phyloP scores from a whole-genome alignment of 2,888 invertebrate species.

The Caradrina kadenii region DNA sequence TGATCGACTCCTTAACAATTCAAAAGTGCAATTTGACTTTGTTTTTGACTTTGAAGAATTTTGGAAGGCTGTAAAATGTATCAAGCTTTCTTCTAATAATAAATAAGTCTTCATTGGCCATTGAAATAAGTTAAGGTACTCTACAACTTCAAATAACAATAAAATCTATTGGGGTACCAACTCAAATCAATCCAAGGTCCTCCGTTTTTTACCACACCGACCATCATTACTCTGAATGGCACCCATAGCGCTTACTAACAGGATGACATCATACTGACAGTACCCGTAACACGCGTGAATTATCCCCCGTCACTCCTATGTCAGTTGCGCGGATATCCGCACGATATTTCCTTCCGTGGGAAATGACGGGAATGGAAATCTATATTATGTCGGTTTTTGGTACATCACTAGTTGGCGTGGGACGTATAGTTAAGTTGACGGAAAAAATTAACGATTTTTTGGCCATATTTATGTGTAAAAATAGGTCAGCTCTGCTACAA shows the following conservation, averaged over 20 bases:
- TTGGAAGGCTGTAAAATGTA: too few species aligned
- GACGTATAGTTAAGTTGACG: background rate
- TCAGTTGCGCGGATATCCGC: constrained; percentile 67
- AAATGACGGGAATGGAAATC: constrained; percentile 53
- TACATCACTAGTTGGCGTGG: constrained; percentile 41
- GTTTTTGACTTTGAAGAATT: too few species aligned
- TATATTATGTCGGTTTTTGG: constrained; percentile 53
- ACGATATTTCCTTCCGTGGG: constrained; percentile 66
- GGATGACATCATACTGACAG: constrained; percentile 39
- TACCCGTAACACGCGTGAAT: constrained; percentile 48
- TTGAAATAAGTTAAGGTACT: background rate
- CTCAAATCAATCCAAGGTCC: background rate
- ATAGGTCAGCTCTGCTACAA: background rate
- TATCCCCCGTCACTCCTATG: constrained; percentile 46
- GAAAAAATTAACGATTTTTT: background rate
- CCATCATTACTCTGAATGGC: constrained; percentile 27
- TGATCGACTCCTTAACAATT: too few species aligned
- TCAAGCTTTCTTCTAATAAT: too few species aligned
- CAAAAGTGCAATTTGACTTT: too few species aligned
- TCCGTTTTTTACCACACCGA: background rate
- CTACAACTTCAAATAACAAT: background rate
- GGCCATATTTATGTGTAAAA: background rate
- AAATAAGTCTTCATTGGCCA: too few species aligned
- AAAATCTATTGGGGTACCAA: background rate
- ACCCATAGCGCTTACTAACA: constrained; percentile 32